Percentiles rank a stretch among this genome's conserved stretches.
phyloP scores from a whole-genome alignment of 2,888 invertebrate genomes.

The Eledone cirrhosa region DNA sequence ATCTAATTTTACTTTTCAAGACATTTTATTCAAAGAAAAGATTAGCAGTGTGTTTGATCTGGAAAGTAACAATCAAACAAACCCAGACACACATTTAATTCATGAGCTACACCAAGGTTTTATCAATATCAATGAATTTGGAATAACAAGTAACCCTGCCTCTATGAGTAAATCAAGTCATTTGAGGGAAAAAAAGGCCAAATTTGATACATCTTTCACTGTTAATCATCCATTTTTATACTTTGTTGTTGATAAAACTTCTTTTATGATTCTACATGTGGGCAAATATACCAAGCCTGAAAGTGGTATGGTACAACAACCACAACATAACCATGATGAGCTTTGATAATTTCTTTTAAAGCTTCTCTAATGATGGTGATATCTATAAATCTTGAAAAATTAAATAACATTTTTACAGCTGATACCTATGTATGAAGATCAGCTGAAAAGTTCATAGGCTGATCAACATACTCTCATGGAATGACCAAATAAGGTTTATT shows the following conservation, averaged over 20 bases:
- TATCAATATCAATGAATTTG: conserved; percentile 39
- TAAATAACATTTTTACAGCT: too few relatives aligned
- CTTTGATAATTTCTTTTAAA: too few relatives aligned
- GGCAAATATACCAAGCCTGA: conserved; percentile 36
- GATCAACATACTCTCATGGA: too few relatives aligned
- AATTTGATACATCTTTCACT: conserved; percentile 33
- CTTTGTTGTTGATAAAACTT: conserved; percentile 35
- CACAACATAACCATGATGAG: too few relatives aligned
- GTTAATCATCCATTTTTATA: conserved; percentile 42
- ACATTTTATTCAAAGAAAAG: not conserved
- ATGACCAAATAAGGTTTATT: too few relatives aligned
- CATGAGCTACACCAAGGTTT: conserved; percentile 36
- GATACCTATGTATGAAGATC: too few relatives aligned
- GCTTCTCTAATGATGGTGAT: too few relatives aligned
- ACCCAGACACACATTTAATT: not conserved
- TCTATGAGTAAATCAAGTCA: conserved; percentile 18
- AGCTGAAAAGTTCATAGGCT: too few relatives aligned
- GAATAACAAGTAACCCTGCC: conserved; percentile 39
- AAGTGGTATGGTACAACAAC: too few relatives aligned
- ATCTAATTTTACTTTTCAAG: not conserved
- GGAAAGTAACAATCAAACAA: not conserved
- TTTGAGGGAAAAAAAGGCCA: conserved; percentile 3
- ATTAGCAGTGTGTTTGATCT: not conserved
- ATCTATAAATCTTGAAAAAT: too few relatives aligned
- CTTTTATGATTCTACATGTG: conserved; percentile 37